phyloP scores from a whole-genome alignment of 2,113 vertebrate species.

The Oxygymnocypris stewartii region DNA sequence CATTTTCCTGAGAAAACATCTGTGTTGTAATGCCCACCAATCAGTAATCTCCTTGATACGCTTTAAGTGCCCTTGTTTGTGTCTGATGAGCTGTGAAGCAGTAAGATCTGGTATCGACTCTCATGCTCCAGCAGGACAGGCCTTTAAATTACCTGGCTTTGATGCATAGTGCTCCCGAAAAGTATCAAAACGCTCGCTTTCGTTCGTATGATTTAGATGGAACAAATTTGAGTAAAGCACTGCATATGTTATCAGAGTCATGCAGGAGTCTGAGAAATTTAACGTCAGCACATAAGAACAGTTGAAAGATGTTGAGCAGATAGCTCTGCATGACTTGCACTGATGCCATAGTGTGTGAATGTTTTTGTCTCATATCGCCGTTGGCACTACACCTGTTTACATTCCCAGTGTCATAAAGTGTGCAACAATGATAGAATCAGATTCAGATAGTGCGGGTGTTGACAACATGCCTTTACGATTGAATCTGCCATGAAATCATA shows the following conservation, averaged over 20 bases:
- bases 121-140: conserved; percentile 13
- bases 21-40: background rate
- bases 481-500: background rate
- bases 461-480: background rate
- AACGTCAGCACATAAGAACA: background rate
- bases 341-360: background rate
- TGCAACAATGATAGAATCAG: conserved; percentile 32
- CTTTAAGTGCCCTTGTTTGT: background rate
- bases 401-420: conserved; percentile 14
- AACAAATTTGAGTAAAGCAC: background rate
- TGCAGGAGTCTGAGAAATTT: background rate
- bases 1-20: background rate
- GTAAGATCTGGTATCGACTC: conserved; percentile 1
- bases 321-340: background rate
- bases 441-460: conserved; percentile 23
- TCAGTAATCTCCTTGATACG: background rate
- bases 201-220: background rate
- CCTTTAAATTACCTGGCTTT: background rate
- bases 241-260: background rate
- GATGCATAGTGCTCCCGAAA: background rate
- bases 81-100: conserved; percentile 21
- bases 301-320: conserved; percentile 21
- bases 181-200: background rate
- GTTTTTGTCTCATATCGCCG: background rate
- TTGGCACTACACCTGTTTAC: conserved; percentile 34